A percentile compares a stretch with the other conserved stretches of the same genome.
These are phyloP conservation scores for Hyperoplus immaculatus DNA, from an alignment of 2,797 vertebrate species.

Conservation along the genomic window DNA sequence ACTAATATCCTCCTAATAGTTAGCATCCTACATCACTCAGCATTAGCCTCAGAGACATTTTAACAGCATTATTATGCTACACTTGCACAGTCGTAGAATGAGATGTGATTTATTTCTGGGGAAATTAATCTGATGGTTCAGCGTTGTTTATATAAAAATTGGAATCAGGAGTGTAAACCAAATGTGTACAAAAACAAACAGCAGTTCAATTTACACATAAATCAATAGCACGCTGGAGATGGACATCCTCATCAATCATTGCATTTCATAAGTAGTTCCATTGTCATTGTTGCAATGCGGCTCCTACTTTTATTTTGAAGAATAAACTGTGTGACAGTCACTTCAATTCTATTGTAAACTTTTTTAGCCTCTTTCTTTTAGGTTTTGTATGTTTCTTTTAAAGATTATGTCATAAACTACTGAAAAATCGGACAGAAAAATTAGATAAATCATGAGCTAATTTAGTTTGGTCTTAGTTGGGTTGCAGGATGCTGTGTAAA, in stretches of 20 bases:
- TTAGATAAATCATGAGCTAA: background rate
- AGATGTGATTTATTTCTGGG: background rate
- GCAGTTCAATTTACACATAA: conserved; percentile 44
- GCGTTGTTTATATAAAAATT: conserved; percentile 1
- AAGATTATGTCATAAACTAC: background rate
- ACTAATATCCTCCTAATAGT: background rate
- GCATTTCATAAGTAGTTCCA: conserved; percentile 36
- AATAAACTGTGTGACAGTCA: background rate
- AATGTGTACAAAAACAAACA: conserved; percentile 21
- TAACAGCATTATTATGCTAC: background rate
- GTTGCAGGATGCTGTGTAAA: background rate
- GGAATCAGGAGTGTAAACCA: conserved; percentile 43
- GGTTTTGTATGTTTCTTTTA: background rate
- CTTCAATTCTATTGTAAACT: background rate
- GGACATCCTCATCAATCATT: conserved; percentile 52
- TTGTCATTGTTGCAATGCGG: conserved; percentile 11
- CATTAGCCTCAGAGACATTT: background rate
- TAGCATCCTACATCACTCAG: background rate
- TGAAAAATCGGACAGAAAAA: background rate
- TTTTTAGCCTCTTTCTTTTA: background rate
- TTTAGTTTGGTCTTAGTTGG: background rate
- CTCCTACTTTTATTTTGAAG: conserved; percentile 22
- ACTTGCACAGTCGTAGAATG: background rate
- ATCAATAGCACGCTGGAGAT: conserved; percentile 57
- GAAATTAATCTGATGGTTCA: too few species aligned